Conservation (phyloP, 2,113 vertebrate species). For the Perca flavescens region DNA sequence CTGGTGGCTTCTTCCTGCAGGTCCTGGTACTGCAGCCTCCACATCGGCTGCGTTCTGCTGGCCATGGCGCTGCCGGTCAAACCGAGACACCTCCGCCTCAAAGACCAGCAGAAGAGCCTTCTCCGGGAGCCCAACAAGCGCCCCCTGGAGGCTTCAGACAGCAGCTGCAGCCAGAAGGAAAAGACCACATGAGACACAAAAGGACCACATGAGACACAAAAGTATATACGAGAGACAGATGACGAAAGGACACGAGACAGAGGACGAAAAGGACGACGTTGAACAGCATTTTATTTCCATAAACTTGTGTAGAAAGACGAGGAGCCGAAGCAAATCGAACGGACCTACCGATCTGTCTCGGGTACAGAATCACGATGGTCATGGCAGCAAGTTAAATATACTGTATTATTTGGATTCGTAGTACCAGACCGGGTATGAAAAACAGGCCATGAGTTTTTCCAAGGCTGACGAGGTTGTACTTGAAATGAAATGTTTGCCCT, state of each 20-base stretch:
- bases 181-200: conserved; percentile 59
- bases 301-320: conserved; percentile 41
- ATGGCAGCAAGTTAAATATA: neutral
- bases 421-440: neutral
- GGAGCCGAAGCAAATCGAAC: conserved; percentile 11
- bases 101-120: conserved; percentile 68
- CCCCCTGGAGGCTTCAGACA: conserved; percentile 31
- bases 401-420: conserved; percentile 38
- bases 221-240: neutral
- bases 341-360: conserved; percentile 7
- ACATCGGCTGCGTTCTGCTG: conserved; percentile 88
- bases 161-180: conserved; percentile 45
- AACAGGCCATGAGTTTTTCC: neutral
- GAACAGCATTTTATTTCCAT: conserved; percentile 23
- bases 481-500: neutral
- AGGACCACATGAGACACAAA: conserved; percentile 57
- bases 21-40: conserved; percentile 92
- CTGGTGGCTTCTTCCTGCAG: conserved; percentile 67
- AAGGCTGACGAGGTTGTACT: neutral
- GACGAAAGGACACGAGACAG: conserved; percentile 46
- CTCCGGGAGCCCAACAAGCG: conserved; percentile 58
- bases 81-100: conserved; percentile 85
- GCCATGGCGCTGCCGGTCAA: conserved; percentile 88
- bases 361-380: conserved; percentile 2
- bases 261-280: neutral